Evolutionary conservation across 2,888 invertebrate genomes (phyloP).

Genomic region (Emmelina monodactyla): DNA sequence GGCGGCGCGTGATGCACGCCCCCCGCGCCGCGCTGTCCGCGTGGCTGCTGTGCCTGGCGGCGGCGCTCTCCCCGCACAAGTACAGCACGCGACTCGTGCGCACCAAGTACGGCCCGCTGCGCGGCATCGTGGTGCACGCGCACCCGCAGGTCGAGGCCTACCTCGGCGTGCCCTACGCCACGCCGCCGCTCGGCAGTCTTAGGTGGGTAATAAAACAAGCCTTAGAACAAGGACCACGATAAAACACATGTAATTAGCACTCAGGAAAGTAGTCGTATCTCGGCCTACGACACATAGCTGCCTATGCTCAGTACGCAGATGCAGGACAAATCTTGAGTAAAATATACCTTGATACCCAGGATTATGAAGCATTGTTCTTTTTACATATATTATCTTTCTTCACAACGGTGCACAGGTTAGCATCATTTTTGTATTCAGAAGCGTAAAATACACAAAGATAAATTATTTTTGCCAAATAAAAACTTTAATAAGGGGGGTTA

Average conservation of each 20-base stretch:
- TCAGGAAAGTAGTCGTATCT: no score
- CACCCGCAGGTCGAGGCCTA: slow-evolving; percentile 89
- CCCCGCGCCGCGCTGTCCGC: slow-evolving; percentile 62
- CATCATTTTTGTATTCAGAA: no score
- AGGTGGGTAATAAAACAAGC: slow-evolving; percentile 59
- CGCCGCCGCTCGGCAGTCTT: slow-evolving; percentile 87
- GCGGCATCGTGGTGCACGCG: slow-evolving; percentile 84
- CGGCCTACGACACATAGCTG: no score
- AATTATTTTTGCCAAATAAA: no score
- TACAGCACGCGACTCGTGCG: slow-evolving; percentile 84
- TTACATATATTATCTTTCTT: no score
- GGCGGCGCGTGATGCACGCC: slow-evolving; percentile 57
- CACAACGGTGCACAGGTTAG: no score
- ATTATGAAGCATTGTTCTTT: no score
- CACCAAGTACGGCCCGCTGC: slow-evolving; percentile 89
- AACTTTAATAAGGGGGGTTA: no score
- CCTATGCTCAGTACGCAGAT: no score
- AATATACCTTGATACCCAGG: no score
- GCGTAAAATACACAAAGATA: no score
- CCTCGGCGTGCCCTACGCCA: slow-evolving; percentile 93
- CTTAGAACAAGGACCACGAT: not conserved
- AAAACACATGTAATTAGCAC: not conserved
- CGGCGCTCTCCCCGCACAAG: slow-evolving; percentile 72
- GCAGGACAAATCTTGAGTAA: no score
- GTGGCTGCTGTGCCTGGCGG: slow-evolving; percentile 64